Evolutionary conservation across 2,113 vertebrate species (phyloP).

Genomic region (Sarotherodon lohbergeri): DNA sequence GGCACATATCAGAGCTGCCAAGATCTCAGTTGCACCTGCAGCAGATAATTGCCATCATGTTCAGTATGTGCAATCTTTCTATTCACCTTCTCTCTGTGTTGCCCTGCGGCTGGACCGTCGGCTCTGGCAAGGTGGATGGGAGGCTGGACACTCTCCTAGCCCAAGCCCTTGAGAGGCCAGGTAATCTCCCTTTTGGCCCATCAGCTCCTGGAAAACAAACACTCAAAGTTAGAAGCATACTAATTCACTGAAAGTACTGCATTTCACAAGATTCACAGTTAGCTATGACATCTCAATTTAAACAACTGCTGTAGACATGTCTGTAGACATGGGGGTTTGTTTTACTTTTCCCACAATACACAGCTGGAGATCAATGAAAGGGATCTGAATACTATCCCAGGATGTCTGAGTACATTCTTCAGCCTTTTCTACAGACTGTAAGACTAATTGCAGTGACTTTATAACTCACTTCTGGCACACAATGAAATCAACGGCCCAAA

Average conservation of each 20-base stretch:
- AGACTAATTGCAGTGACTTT: neutral
- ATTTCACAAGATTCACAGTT: neutral
- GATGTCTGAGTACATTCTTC: neutral
- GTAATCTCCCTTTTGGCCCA: conserved; percentile 22
- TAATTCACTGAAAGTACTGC: neutral
- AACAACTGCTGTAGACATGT: neutral
- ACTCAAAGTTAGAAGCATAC: neutral
- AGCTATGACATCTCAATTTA: neutral
- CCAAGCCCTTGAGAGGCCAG: neutral
- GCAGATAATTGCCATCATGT: neutral
- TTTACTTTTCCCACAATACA: neutral
- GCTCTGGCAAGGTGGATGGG: conserved; percentile 34
- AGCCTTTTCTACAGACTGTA: neutral
- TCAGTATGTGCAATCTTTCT: neutral
- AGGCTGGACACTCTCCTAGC: conserved; percentile 21
- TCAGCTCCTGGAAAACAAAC: conserved; percentile 22
- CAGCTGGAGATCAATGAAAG: neutral
- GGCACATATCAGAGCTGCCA: neutral
- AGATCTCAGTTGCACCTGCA: neutral
- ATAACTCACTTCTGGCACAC: neutral
- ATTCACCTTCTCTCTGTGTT: conserved; percentile 43
- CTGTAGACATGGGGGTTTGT: too few species aligned
- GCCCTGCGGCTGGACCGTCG: conserved; percentile 24
- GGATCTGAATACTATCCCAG: neutral
- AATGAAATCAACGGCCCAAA: neutral